phyloP scores from a whole-genome alignment of 2,113 vertebrate genomes.

The Corythaixoides concolor region DNA sequence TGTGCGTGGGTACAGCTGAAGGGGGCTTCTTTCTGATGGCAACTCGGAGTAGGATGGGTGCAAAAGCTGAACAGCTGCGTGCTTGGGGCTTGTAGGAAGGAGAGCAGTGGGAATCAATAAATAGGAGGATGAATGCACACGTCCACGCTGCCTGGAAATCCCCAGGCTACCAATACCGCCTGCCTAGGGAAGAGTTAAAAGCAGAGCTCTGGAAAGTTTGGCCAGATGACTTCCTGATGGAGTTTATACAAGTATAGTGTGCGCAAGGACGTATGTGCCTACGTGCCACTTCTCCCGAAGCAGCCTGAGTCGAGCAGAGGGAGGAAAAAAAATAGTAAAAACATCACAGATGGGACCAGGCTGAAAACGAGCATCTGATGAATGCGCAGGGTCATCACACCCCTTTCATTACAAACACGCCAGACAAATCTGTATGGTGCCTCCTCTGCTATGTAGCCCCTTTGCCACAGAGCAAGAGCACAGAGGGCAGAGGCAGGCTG shows the following conservation, averaged over 20 bases:
- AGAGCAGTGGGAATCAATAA: background rate
- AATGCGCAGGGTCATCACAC: slow-evolving; percentile 41
- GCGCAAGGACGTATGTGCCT: slow-evolving; percentile 59
- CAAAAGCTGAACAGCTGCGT: background rate
- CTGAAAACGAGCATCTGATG: slow-evolving; percentile 35
- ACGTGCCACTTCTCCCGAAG: slow-evolving; percentile 69
- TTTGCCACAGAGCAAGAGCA: background rate
- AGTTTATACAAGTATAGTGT: slow-evolving; percentile 69
- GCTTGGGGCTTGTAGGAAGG: background rate
- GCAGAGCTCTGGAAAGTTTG: slow-evolving; percentile 61
- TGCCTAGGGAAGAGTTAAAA: slow-evolving; percentile 65
- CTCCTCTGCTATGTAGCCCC: background rate
- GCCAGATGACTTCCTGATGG: slow-evolving; percentile 71
- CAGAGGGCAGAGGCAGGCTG: background rate
- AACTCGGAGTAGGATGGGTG: background rate
- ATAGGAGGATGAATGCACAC: background rate
- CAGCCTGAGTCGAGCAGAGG: background rate
- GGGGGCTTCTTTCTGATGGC: background rate
- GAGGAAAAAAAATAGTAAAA: slow-evolving; percentile 24
- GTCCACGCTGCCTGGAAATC: background rate
- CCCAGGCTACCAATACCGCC: background rate
- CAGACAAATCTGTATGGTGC: background rate
- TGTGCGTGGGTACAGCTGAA: background rate
- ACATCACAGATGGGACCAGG: slow-evolving; percentile 32
- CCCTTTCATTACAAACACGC: background rate